Conservation (phyloP, 1,140 invertebrate species). For the Neodiprion pinetum region DNA sequence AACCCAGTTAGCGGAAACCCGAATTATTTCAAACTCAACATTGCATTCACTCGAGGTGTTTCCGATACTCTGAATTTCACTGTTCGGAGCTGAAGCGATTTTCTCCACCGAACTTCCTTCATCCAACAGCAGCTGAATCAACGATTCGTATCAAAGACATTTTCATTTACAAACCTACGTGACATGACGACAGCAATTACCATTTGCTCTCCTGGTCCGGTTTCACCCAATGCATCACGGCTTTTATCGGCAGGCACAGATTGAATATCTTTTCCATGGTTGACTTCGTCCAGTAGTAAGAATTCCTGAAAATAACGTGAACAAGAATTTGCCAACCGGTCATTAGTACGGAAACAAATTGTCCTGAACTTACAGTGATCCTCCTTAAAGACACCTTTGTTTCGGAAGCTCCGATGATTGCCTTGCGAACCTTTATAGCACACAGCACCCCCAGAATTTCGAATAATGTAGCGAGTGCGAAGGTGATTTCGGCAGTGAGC, state of each 20-base stretch:
- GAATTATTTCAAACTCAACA: conserved; percentile 28
- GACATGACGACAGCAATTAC: not conserved
- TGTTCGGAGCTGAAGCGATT: too few relatives aligned
- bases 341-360: conserved; percentile 46
- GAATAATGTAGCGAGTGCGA: conserved; percentile 70
- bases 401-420: conserved; percentile 72
- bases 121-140: not conserved
- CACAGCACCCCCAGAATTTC: conserved; percentile 70
- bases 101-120: too few relatives aligned
- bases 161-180: not conserved
- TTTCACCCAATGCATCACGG: too few relatives aligned
- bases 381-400: conserved; percentile 72
- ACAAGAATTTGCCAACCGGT: not conserved
- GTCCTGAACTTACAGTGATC: conserved; percentile 46
- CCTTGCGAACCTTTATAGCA: conserved; percentile 76
- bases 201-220: too few relatives aligned
- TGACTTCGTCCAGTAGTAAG: conserved; percentile 68
- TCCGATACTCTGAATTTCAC: not conserved
- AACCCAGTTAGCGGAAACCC: conserved; percentile 56
- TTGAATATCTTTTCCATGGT: not conserved
- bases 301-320: conserved; percentile 64
- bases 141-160: not conserved
- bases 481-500: conserved; percentile 73
- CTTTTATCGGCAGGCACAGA: too few relatives aligned
- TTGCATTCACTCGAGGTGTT: not conserved